phyloP scores from a whole-genome alignment of 2,888 invertebrate species.

The Eupeodes luniger region DNA sequence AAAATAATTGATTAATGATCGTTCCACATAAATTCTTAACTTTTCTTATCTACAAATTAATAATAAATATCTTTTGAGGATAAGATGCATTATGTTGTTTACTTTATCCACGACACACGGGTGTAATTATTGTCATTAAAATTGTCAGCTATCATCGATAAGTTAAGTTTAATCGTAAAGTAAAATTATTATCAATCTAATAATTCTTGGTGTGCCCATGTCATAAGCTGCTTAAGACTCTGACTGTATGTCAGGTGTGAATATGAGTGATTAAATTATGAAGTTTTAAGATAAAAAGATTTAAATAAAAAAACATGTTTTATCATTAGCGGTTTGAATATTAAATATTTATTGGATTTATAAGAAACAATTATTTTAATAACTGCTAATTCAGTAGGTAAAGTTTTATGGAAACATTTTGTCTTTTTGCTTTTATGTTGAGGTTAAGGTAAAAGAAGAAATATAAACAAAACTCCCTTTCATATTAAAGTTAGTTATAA shows the following conservation, averaged over 20 bases:
- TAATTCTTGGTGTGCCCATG: neutral
- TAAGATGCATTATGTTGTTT: conserved; percentile 12
- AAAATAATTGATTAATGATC: neutral
- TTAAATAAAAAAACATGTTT: neutral
- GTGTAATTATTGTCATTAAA: conserved; percentile 7
- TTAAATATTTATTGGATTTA: neutral
- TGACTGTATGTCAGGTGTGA: conserved; percentile 2
- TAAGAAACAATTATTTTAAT: neutral
- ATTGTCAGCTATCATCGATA: conserved; percentile 16
- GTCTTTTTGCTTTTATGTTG: too few relatives aligned
- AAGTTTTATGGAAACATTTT: too few relatives aligned
- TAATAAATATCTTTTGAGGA: neutral
- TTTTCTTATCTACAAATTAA: neutral
- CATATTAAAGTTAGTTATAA: too few relatives aligned
- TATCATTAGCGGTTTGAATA: neutral
- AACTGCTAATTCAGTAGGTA: neutral
- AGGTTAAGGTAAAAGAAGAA: too few relatives aligned
- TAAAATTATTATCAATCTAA: conserved; percentile 14
- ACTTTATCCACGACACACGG: neutral
- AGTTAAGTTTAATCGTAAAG: neutral
- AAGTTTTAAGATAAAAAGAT: neutral
- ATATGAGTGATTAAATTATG: conserved; percentile 18
- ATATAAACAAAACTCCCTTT: too few relatives aligned
- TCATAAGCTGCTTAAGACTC: neutral
- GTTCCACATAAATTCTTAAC: neutral